Percentiles rank a stretch among this genome's conserved stretches.
phyloP scores from a whole-genome alignment of 2,888 invertebrate species.

The Amphipoea lucens region DNA sequence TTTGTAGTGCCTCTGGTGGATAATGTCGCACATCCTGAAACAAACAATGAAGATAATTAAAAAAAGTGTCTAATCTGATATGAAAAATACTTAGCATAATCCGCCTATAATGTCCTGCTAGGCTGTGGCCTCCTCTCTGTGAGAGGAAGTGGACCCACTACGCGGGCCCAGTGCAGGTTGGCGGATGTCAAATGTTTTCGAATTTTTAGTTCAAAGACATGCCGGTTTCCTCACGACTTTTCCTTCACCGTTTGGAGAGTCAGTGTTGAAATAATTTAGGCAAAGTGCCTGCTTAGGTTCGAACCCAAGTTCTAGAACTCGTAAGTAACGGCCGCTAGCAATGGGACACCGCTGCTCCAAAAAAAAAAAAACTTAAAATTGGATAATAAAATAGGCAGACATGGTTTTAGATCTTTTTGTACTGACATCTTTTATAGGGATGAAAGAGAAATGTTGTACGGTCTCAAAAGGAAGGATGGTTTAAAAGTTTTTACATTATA shows the following conservation, averaged over 20 bases:
- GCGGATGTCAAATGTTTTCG: no score
- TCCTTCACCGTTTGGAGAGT: background rate
- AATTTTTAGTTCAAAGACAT: background rate
- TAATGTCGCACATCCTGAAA: conserved; percentile 94
- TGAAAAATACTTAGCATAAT: background rate
- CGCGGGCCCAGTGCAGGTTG: background rate
- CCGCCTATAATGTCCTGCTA: background rate
- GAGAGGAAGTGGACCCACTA: background rate
- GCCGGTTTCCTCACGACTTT: background rate
- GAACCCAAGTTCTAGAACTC: background rate
- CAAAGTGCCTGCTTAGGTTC: background rate
- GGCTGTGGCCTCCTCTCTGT: background rate
- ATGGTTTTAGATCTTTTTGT: background rate
- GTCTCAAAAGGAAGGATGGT: background rate
- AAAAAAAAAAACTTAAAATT: background rate
- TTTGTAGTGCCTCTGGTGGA: conserved; percentile 94
- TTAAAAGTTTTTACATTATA: background rate
- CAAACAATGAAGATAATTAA: background rate
- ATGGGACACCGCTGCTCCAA: background rate
- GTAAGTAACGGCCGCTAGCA: background rate
- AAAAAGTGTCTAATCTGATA: background rate
- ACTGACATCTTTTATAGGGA: background rate
- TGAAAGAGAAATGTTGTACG: background rate
- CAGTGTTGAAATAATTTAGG: background rate
- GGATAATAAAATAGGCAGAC: background rate